Evolutionary conservation across 2,113 vertebrate genomes (phyloP).

Genomic region (Amphiprion ocellaris): DNA sequence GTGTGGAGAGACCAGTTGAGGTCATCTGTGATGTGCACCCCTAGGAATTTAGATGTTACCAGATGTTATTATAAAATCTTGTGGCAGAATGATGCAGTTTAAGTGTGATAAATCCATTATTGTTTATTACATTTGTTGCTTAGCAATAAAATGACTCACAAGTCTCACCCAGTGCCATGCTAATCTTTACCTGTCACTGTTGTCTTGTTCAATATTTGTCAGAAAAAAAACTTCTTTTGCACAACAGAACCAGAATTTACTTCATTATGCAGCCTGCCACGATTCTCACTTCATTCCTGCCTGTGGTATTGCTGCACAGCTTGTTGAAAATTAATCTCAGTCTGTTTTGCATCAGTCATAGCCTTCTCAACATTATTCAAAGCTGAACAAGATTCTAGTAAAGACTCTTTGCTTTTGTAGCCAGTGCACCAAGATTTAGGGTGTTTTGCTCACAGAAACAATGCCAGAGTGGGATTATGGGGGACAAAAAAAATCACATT

Average conservation of each 20-base stretch:
- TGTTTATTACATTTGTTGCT: too few relatives aligned
- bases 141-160: constrained; percentile 4
- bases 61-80: too few relatives aligned
- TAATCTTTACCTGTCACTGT: neutral
- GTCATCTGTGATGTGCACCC: too few relatives aligned
- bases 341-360: constrained; percentile 1
- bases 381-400: neutral
- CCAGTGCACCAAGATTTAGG: neutral
- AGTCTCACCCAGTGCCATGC: constrained; percentile 8
- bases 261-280: neutral
- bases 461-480: neutral
- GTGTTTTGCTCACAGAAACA: neutral
- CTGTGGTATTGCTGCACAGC: neutral
- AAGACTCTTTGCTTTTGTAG: neutral
- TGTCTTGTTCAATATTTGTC: too few relatives aligned
- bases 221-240: too few relatives aligned
- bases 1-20: too few relatives aligned
- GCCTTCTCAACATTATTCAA: neutral
- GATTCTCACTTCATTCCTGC: neutral
- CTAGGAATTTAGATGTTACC: too few relatives aligned
- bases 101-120: too few relatives aligned
- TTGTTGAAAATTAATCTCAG: constrained; percentile 15
- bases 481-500: neutral
- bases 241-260: neutral
- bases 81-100: too few relatives aligned